Conservation (phyloP, 2,113 vertebrate species). For the Chinchilla lanigera region DNA sequence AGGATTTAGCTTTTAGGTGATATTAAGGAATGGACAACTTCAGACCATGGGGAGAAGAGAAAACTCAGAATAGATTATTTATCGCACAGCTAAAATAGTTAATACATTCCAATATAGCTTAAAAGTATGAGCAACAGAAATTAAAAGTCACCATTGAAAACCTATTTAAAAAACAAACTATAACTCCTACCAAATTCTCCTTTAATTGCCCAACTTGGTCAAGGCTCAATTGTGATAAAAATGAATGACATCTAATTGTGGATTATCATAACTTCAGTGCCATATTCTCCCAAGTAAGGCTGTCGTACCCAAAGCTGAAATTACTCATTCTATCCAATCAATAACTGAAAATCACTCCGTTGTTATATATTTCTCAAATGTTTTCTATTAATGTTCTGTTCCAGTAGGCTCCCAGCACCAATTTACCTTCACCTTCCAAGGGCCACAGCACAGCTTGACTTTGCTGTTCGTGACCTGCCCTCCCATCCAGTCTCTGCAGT, state of each 20-base stretch:
- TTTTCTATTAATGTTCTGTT: neutral
- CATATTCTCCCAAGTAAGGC: neutral
- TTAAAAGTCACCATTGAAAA: neutral
- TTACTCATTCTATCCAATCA: constrained; percentile 1
- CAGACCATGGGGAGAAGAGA: neutral
- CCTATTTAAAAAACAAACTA: neutral
- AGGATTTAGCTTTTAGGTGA: neutral
- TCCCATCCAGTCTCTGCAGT: neutral
- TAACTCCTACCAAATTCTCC: neutral
- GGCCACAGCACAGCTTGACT: neutral
- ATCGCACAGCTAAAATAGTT: neutral
- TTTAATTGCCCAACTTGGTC: neutral
- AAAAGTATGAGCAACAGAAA: neutral
- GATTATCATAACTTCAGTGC: neutral
- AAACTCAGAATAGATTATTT: neutral
- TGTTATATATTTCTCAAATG: neutral
- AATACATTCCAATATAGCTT: neutral
- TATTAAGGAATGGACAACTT: neutral
- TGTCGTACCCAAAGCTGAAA: neutral
- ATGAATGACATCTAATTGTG: neutral
- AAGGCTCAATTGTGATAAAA: neutral
- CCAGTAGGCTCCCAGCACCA: neutral
- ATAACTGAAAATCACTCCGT: neutral
- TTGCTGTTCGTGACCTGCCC: neutral
- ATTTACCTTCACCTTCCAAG: neutral